A percentile compares a stretch with the other conserved stretches of the same genome.
Conservation (phyloP, 2,888 invertebrate species). For the Lepidocyrtoides sp. region DNA sequence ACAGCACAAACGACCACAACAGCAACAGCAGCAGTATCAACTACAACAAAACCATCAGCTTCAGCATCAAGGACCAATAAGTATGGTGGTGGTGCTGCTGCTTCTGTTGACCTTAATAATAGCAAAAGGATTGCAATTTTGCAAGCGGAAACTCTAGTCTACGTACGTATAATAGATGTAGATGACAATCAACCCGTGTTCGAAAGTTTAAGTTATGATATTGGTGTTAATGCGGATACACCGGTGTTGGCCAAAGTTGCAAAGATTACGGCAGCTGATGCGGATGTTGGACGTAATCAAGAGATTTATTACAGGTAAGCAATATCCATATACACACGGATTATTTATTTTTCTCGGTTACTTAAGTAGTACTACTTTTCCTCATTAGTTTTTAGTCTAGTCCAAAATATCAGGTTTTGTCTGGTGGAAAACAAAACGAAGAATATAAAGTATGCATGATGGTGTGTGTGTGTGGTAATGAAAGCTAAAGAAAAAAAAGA, state of each 20-base stretch:
- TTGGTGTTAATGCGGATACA: slow-evolving; percentile 95
- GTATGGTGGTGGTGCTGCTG: neutral
- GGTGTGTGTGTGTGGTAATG: neutral
- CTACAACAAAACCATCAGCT: slow-evolving; percentile 61
- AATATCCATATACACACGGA: neutral
- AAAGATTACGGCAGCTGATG: slow-evolving; percentile 94
- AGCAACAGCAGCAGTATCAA: slow-evolving; percentile 68
- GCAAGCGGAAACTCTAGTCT: slow-evolving; percentile 82
- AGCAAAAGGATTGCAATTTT: slow-evolving; percentile 33
- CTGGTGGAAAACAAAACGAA: neutral
- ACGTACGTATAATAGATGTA: slow-evolving; percentile 82
- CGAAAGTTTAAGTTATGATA: slow-evolving; percentile 95
- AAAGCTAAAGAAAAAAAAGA: neutral
- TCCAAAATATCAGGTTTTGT: no score
- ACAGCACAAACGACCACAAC: slow-evolving; percentile 59
- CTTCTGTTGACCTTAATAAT: slow-evolving; percentile 37
- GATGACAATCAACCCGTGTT: slow-evolving; percentile 91
- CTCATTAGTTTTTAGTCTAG: neutral
- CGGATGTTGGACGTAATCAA: slow-evolving; percentile 98
- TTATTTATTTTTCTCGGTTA: neutral
- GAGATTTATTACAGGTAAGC: slow-evolving; percentile 95
- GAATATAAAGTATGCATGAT: no score
- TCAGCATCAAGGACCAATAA: slow-evolving; percentile 46
- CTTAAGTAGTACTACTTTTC: neutral
- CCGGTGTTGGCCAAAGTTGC: slow-evolving; percentile 90